Evolutionary conservation across 1,140 invertebrate species (phyloP).

Genomic region (Euwallacea fornicatus): DNA sequence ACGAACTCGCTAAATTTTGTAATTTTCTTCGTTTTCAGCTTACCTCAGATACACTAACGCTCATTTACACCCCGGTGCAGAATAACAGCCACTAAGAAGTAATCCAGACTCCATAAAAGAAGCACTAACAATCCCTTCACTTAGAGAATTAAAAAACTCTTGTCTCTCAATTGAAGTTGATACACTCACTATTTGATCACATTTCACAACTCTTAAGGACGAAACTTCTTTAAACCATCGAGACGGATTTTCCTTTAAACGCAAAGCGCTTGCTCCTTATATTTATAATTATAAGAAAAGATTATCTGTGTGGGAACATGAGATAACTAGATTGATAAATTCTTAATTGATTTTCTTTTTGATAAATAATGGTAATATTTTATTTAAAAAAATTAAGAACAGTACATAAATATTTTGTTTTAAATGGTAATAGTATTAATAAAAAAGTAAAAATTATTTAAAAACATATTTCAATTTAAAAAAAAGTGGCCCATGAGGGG

Average conservation of each 20-base stretch:
- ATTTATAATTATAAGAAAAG: no score
- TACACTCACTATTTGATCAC: constrained; percentile 2
- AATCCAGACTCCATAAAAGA: constrained; percentile 41
- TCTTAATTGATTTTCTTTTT: no score
- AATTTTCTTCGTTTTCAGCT: constrained; percentile 15
- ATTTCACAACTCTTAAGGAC: background rate
- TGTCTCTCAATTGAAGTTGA: constrained; percentile 13
- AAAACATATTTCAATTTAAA: constrained; percentile 21
- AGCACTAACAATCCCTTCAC: constrained; percentile 18
- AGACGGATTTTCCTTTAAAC: background rate
- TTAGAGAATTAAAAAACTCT: constrained; percentile 19
- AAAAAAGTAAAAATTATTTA: background rate
- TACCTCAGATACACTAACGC: constrained; percentile 57
- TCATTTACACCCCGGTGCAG: constrained; percentile 62
- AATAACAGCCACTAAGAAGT: constrained; percentile 61
- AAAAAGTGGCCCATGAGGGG: constrained; percentile 46
- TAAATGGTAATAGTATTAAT: no score
- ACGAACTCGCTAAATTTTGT: constrained; percentile 4
- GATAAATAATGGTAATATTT: no score
- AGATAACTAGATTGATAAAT: no score
- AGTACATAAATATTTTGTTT: no score
- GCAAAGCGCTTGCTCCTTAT: no score
- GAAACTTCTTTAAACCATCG: no score
- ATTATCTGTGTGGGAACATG: no score
- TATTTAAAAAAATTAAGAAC: no score